phyloP scores from a whole-genome alignment of 2,113 vertebrate genomes.

The Oenanthe oenanthe region DNA sequence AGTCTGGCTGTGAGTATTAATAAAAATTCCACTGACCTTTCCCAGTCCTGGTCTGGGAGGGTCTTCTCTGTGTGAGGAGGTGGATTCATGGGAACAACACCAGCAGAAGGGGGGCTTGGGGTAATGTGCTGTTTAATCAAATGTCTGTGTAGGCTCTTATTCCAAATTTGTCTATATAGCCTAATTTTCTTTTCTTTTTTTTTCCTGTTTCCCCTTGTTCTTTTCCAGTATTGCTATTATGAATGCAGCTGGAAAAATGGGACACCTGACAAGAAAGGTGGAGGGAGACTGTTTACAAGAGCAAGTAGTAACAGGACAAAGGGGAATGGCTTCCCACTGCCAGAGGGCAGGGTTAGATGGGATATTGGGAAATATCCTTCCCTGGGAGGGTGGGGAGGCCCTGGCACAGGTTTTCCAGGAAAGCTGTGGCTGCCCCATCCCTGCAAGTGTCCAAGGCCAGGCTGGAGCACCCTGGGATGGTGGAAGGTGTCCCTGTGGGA shows the following conservation, averaged over 20 bases:
- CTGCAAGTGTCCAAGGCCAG: background rate
- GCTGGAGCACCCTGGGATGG: background rate
- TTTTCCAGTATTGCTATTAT: background rate
- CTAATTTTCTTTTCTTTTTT: background rate
- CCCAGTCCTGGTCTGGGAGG: background rate
- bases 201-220: background rate
- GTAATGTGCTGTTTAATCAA: background rate
- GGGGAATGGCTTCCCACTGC: background rate
- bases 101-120: background rate
- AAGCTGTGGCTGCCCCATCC: background rate
- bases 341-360: background rate
- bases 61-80: background rate
- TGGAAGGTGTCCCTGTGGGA: background rate
- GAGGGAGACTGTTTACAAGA: background rate
- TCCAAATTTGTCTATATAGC: background rate
- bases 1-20: conserved; percentile 40
- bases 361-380: background rate
- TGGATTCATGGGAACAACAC: background rate
- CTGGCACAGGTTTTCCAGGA: background rate
- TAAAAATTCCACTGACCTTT: conserved; percentile 42
- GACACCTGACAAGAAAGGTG: background rate
- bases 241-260: background rate
- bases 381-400: background rate
- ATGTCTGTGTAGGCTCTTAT: background rate
- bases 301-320: background rate